Evolutionary conservation across 2,113 vertebrate species (phyloP), one percentile per base, ranked within the genome.

Genomic region (Gorilla gorilla): DNA sequence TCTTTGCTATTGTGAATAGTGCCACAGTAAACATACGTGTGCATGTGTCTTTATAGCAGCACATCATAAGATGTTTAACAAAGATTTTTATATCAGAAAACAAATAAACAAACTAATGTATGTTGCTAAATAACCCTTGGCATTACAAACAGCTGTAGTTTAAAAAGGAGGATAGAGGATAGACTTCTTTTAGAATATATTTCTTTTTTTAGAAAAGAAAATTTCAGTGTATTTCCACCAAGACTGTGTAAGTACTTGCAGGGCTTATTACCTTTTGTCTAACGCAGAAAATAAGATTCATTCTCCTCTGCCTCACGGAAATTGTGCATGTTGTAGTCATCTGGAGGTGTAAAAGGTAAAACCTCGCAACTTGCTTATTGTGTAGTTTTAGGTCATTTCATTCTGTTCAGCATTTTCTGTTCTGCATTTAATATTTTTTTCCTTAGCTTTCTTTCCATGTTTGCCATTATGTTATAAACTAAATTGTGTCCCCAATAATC

Each of bases 281-380:
- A 59, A 72, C 13, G 35, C n/a, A n/a, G 45, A 64, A 90, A 72
- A 30, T 32, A 57, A 72, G 35, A 88, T n/a, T 61, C 9, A 35
- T 23, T 78, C 0, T 66, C 40, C 55, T 68, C 16, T 91, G n/a
- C 12, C 25, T 52, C 52, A 8, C 8, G 50, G 27, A 92, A 70
- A 43, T 35, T 22, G 48, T 38, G 0, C n/a, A 7, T 50, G 4
- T 50, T 61, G 23, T 59, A 90, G 61, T 52, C 18, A 17, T 14
- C 35, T 6, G 9, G 32, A 55, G 35, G 40, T 81, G n/a, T 78
- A 72, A 66, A 76, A 80, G 32, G 25, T 13, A 38, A 59, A 75
- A 20, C 8, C 38, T 48, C 0, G 40, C 10, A 9, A 5, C 20
- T 35, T 22, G 8, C 14, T 38, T 43, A 2, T 1, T 11, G 14